A percentile compares a stretch with the other conserved stretches of the same genome.
phyloP scores from a whole-genome alignment of 2,888 invertebrate species.

The Drosophila histrio region DNA sequence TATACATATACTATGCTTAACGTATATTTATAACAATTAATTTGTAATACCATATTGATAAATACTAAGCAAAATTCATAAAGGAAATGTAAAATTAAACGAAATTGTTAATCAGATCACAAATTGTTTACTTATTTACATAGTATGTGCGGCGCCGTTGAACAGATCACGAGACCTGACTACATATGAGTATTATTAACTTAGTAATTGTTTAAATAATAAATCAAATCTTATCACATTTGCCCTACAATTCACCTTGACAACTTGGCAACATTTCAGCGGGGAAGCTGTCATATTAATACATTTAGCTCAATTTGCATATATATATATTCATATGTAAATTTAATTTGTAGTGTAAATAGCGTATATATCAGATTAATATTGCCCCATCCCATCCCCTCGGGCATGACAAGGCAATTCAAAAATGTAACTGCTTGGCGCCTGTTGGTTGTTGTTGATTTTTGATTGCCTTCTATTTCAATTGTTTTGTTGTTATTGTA shows the following conservation, averaged over 20 bases:
- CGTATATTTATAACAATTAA: slow-evolving; percentile 7
- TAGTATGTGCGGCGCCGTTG: neutral
- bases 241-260: slow-evolving; percentile 43
- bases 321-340: neutral
- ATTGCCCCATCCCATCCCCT: slow-evolving; percentile 2
- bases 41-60: slow-evolving; percentile 17
- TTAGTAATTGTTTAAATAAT: neutral
- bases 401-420: neutral
- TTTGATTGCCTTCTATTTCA: slow-evolving; percentile 8
- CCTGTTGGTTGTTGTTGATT: slow-evolving; percentile 41
- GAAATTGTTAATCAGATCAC: slow-evolving; percentile 69
- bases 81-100: slow-evolving; percentile 46
- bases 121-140: slow-evolving; percentile 30
- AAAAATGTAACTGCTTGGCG: slow-evolving; percentile 14
- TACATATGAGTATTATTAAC: neutral
- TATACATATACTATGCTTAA: neutral
- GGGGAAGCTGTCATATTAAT: slow-evolving; percentile 23
- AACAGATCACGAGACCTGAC: slow-evolving; percentile 32
- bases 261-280: slow-evolving; percentile 22
- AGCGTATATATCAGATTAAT: neutral
- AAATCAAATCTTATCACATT: slow-evolving; percentile 15
- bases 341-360: neutral
- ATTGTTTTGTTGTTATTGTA: slow-evolving; percentile 13
- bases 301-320: slow-evolving; percentile 13
- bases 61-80: slow-evolving; percentile 32